These are phyloP conservation scores for Philopedon plagiatum DNA, from an alignment of 2,888 invertebrate species.

Conservation along the genomic window DNA sequence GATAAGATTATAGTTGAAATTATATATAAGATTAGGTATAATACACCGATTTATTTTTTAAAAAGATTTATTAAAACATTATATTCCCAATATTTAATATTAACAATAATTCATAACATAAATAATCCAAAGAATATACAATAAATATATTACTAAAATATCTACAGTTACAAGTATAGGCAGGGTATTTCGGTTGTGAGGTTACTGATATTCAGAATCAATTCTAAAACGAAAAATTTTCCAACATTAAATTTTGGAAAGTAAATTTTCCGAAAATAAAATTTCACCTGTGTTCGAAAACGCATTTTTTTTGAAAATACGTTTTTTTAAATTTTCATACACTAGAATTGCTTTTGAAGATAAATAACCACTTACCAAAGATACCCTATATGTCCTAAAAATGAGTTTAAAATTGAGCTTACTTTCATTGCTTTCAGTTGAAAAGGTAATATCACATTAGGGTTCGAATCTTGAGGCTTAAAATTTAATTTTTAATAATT, in stretches of 20 bases:
- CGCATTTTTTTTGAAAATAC: no score
- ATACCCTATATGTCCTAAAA: not conserved
- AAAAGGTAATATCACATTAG: not conserved
- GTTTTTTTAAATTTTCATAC: no score
- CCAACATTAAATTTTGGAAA: no score
- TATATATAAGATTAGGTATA: no score
- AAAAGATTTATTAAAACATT: constrained; percentile 32
- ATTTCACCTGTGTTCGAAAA: no score
- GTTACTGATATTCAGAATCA: not conserved
- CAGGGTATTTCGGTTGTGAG: not conserved
- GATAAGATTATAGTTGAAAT: no score
- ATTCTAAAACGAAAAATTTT: no score
- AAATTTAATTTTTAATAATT: no score
- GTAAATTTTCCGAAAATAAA: no score
- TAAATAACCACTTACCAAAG: not conserved
- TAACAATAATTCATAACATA: constrained; percentile 29
- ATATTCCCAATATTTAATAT: constrained; percentile 27
- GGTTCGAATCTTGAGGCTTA: not conserved
- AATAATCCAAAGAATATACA: constrained; percentile 17
- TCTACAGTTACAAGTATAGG: constrained; percentile 10
- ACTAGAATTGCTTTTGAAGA: not conserved
- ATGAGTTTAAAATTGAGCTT: constrained; percentile 15
- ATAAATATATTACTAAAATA: constrained; percentile 23
- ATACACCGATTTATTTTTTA: not conserved
- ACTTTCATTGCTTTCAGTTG: constrained; percentile 6